Percentiles rank a stretch among this genome's conserved stretches.
Evolutionary conservation across 1,140 invertebrate species (phyloP).

Genomic region (Pseudomyrmex concolor): DNA sequence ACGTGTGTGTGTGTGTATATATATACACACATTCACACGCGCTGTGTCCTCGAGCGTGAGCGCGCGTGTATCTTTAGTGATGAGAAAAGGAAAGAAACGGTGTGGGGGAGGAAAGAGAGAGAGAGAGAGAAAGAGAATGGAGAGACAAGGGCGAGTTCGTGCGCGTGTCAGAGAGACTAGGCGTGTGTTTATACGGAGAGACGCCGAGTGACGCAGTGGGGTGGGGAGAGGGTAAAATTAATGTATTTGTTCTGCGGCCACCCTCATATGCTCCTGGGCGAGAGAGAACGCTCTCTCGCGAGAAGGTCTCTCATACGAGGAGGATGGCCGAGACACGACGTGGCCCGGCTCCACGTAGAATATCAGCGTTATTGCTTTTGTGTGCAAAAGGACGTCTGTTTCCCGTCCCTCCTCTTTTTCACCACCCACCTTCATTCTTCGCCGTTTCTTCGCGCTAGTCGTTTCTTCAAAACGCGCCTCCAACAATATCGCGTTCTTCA

Average conservation of each 20-base stretch:
- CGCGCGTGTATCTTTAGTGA: slow-evolving; percentile 38
- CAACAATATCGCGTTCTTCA: slow-evolving; percentile 30
- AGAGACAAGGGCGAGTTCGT: slow-evolving; percentile 57
- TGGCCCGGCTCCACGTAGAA: slow-evolving; percentile 66
- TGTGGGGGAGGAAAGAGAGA: slow-evolving; percentile 21
- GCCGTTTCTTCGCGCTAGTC: slow-evolving; percentile 47
- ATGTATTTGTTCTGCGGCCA: slow-evolving; percentile 83
- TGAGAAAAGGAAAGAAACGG: slow-evolving; percentile 31
- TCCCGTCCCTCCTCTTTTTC: slow-evolving; percentile 2
- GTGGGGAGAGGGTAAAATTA: slow-evolving; percentile 78
- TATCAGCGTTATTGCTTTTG: slow-evolving; percentile 76
- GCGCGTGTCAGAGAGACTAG: slow-evolving; percentile 46
- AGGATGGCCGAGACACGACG: slow-evolving; percentile 67
- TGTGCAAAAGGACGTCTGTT: slow-evolving; percentile 68
- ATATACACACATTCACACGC: slow-evolving; percentile 1
- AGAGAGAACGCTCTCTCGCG: slow-evolving; percentile 68
- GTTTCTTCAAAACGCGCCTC: slow-evolving; percentile 59
- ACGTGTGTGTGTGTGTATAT: not conserved
- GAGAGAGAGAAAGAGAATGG: slow-evolving; percentile 45
- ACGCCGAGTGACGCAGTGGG: slow-evolving; percentile 47
- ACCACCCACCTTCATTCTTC: slow-evolving; percentile 9
- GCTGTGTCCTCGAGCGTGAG: slow-evolving; percentile 43
- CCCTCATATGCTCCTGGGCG: slow-evolving; percentile 78
- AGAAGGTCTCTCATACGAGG: slow-evolving; percentile 67
- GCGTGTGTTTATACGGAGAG: slow-evolving; percentile 60